Percentiles rank a stretch among this genome's conserved stretches.
Conservation (phyloP, 2,797 vertebrate genomes). For the Nasua narica region DNA sequence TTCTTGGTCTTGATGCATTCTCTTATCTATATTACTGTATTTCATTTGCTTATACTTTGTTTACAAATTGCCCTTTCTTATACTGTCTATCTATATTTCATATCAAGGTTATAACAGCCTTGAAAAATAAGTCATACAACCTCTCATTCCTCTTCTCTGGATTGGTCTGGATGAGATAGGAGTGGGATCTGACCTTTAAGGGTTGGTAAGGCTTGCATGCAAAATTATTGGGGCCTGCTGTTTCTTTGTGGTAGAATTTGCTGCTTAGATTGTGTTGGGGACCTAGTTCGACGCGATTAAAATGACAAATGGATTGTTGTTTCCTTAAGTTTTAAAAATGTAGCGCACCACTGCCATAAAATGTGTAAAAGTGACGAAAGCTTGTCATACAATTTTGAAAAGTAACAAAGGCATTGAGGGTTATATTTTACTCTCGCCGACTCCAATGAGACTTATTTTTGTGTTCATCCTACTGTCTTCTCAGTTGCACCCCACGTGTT, state of each 20-base stretch:
- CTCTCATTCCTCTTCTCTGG: not conserved
- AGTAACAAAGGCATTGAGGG: not conserved
- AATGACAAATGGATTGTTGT: not conserved
- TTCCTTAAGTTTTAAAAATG: not conserved
- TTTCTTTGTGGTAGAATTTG: not conserved
- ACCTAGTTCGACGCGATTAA: not conserved
- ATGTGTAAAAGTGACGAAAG: not conserved
- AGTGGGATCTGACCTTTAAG: not conserved
- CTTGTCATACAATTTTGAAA: not conserved
- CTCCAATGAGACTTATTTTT: not conserved
- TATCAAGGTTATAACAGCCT: not conserved
- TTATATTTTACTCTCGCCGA: not conserved
- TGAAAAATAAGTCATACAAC: not conserved
- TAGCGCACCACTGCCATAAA: not conserved
- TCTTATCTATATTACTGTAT: not conserved
- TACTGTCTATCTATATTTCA: not conserved
- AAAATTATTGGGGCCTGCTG: not conserved
- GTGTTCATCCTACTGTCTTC: not conserved
- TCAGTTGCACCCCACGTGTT: rapidly evolving
- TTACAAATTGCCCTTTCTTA: not conserved
- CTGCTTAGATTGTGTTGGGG: not conserved
- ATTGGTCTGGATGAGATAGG: not conserved
- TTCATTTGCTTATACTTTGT: not conserved
- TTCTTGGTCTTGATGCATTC: not conserved
- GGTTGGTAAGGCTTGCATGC: not conserved